Conservation (phyloP, 2,797 vertebrate genomes). For the Bovichtus diacanthus region DNA sequence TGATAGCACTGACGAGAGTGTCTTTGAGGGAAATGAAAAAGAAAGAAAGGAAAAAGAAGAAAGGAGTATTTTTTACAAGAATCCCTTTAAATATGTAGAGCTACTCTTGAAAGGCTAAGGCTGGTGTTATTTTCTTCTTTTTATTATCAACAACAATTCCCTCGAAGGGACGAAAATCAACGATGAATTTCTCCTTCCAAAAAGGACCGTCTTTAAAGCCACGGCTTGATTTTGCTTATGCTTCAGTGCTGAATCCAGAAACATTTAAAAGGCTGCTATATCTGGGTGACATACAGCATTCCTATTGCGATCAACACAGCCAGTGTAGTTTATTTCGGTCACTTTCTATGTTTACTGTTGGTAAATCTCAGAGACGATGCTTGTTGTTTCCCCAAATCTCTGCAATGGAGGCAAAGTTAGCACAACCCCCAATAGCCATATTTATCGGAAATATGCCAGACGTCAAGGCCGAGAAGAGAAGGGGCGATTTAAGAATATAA, state of each 20-base stretch:
- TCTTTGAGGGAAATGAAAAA: constrained; percentile 37
- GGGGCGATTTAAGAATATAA: too few relatives aligned
- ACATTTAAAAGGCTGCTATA: not conserved
- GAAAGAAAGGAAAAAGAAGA: constrained; percentile 19
- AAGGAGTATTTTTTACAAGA: constrained; percentile 28
- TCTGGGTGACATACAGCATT: not conserved
- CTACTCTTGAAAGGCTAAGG: constrained; percentile 11
- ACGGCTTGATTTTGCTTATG: not conserved
- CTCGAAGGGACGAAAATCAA: constrained; percentile 15
- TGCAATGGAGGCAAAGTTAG: too few relatives aligned
- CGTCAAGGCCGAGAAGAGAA: too few relatives aligned
- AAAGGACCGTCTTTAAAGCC: not conserved
- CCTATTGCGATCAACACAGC: not conserved
- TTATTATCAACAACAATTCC: constrained; percentile 37
- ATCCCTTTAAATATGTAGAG: constrained; percentile 49
- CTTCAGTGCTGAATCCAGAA: not conserved
- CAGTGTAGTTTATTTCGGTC: not conserved
- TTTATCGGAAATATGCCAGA: too few relatives aligned
- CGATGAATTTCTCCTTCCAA: not conserved
- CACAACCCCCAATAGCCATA: too few relatives aligned
- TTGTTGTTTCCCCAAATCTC: too few relatives aligned
- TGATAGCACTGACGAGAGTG: constrained; percentile 33
- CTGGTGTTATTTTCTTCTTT: constrained; percentile 11
- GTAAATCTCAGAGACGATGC: not conserved
- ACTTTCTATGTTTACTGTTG: not conserved